These are phyloP conservation scores for Mus pahari DNA, from an alignment of 2,113 vertebrate species.

Conservation along the genomic window DNA sequence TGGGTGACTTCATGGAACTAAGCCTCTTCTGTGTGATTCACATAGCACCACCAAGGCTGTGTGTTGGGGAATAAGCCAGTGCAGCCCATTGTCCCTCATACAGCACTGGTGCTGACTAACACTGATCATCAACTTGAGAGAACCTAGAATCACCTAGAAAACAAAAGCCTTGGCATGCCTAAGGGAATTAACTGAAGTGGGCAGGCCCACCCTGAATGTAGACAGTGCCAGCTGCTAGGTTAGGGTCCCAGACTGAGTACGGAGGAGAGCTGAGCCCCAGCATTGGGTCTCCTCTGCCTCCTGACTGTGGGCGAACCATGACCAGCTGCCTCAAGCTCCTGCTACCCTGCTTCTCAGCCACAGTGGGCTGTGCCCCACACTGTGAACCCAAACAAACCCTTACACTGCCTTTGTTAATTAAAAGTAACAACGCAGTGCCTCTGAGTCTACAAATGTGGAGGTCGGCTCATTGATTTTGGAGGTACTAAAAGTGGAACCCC, in stretches of 20 bases:
- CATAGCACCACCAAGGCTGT: rapidly evolving
- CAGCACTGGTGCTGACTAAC: no score
- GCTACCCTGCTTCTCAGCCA: no score
- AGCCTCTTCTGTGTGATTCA: background rate
- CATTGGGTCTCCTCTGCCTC: background rate
- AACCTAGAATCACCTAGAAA: background rate
- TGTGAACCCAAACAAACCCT: background rate
- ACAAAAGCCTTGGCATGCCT: background rate
- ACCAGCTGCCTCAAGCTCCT: background rate
- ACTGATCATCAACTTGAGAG: background rate
- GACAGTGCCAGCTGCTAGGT: background rate
- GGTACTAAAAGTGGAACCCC: background rate
- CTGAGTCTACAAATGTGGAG: background rate
- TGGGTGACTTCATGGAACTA: background rate
- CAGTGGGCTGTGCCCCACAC: background rate
- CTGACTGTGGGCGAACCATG: background rate
- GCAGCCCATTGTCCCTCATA: no score
- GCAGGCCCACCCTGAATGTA: background rate
- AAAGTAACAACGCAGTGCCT: background rate
- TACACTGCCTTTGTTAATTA: background rate
- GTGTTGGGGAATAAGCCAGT: background rate
- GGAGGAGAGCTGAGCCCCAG: background rate
- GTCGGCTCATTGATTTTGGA: background rate
- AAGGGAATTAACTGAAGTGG: background rate
- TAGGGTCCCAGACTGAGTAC: background rate